A percentile compares a stretch with the other conserved stretches of the same genome.
Conservation (phyloP, 2,888 invertebrate genomes). For the Drosophila meridiana region DNA sequence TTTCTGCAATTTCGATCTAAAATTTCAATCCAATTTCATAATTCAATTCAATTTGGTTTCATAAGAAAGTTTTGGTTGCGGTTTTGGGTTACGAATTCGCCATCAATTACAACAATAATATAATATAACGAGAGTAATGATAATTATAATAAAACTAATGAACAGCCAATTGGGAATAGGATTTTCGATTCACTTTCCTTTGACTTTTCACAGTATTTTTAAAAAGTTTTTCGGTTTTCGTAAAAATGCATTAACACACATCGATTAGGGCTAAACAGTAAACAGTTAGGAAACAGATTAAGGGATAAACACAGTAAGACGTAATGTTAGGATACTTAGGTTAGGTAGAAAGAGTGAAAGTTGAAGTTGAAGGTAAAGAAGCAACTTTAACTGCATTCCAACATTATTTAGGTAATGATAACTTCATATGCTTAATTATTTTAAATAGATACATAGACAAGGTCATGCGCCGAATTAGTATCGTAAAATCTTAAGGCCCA, state of each 20-base stretch:
- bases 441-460: constrained; percentile 1
- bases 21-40: constrained; percentile 37
- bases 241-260: constrained; percentile 60
- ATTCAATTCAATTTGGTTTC: constrained; percentile 28
- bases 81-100: constrained; percentile 46
- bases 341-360: constrained; percentile 31
- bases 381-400: constrained; percentile 43
- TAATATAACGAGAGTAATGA: constrained; percentile 7
- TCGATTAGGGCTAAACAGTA: constrained; percentile 58
- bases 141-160: constrained; percentile 34
- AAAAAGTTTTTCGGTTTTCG: constrained; percentile 12
- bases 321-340: constrained; percentile 25
- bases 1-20: constrained; percentile 31
- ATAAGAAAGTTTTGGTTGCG: constrained; percentile 44
- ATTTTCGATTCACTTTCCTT: constrained; percentile 9
- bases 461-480: constrained; percentile 39
- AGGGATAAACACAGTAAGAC: constrained; percentile 45
- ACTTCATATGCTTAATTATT: constrained; percentile 17
- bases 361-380: constrained; percentile 44
- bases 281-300: constrained; percentile 50
- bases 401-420: constrained; percentile 18
- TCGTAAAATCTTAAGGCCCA: constrained; percentile 7
- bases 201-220: constrained; percentile 11
- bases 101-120: constrained; percentile 76
- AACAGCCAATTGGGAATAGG: constrained; percentile 52